Base-by-base conservation (phyloP, 2,888 invertebrate genomes). In the Sclerodermus sp. region DNA sequence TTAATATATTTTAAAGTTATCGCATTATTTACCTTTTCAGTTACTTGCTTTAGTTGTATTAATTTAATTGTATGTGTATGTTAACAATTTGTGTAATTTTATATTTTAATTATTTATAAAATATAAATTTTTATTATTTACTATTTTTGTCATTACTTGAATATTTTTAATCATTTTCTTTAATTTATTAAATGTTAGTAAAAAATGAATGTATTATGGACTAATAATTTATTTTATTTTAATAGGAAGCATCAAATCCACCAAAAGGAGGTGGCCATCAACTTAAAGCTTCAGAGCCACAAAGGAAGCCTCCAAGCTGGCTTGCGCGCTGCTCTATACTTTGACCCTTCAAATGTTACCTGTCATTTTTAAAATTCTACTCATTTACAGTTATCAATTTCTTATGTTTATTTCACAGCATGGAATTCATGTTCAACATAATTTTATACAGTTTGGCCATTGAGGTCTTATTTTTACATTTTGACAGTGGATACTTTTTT, bases 161-260 rank as follows among this genome's bases (percentile, higher is more conserved):
- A 48, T 45, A 30, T 38, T 23, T 8, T 23, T 23, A 5, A 23
- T 23, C 3, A 23, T 3, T 23, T 23, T 23, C 4, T n/a, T n/a
- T n/a, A 23, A 23, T 23, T 23, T 23, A 23, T 23, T 5, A 23
- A 23, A 5, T 23, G 23, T 5, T 23, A 23, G 8, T 23, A 5
- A 23, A n/a, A n/a, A n/a, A n/a, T n/a, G 23, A 23, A 23, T 8
- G 8, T 5, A 5, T 23, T 23, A 5, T 23, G 8, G 8, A 23
- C 8, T 23, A 23, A 23, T 5, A 23, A 23, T 23, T 8, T 23
- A 23, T 8, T 23, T 23, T 8, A 23, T 23, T 41, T 30, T 10
- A 32, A 4, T 74, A 93, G 93, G 93, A 93, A 83, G 92, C 92
- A 71, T 93, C 90, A 74, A 93, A 92, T 82, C 93, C 93, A 66